These are phyloP conservation scores for Mastomys coucha DNA, from an alignment of 2,113 vertebrate species.

Conservation along the genomic window DNA sequence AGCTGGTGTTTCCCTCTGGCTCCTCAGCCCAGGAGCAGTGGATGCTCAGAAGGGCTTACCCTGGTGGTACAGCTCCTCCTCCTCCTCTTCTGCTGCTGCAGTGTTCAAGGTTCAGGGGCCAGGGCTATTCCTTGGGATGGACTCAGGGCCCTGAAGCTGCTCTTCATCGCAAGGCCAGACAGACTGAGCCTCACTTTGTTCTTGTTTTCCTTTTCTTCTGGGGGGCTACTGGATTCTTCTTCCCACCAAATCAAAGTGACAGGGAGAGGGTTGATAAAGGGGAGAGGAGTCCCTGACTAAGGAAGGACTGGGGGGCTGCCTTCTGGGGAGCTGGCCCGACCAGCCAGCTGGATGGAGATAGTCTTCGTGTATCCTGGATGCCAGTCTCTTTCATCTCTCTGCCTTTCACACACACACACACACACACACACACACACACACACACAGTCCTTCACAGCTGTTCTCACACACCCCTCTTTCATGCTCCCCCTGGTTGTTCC, in stretches of 20 bases:
- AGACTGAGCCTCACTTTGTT: conserved; percentile 17
- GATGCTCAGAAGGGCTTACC: conserved; percentile 60
- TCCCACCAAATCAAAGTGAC: conserved; percentile 2
- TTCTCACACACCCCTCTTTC: conserved; percentile 80
- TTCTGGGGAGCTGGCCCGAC: conserved; percentile 49
- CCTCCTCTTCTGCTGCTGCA: background rate
- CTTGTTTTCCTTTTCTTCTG: conserved; percentile 42
- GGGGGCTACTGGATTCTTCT: conserved; percentile 54
- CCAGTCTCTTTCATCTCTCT: conserved; percentile 68
- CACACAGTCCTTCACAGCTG: conserved; percentile 45
- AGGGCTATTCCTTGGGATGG: background rate
- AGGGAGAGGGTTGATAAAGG: background rate
- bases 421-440: conserved; percentile 55
- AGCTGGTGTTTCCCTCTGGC: conserved; percentile 60
- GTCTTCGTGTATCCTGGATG: conserved; percentile 56
- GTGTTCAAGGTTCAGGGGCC: background rate
- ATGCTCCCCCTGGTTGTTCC: conserved; percentile 61
- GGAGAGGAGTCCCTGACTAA: conserved; percentile 6
- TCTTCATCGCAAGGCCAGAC: conserved; percentile 7
- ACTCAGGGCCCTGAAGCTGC: background rate
- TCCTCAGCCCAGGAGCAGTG: conserved; percentile 27
- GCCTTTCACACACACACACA: conserved; percentile 40
- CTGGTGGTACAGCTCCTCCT: background rate
- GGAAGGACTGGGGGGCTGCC: background rate
- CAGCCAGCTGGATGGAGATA: background rate